These are phyloP conservation scores for Anniella stebbinsi DNA, from an alignment of 2,797 vertebrate species.

Conservation along the genomic window DNA sequence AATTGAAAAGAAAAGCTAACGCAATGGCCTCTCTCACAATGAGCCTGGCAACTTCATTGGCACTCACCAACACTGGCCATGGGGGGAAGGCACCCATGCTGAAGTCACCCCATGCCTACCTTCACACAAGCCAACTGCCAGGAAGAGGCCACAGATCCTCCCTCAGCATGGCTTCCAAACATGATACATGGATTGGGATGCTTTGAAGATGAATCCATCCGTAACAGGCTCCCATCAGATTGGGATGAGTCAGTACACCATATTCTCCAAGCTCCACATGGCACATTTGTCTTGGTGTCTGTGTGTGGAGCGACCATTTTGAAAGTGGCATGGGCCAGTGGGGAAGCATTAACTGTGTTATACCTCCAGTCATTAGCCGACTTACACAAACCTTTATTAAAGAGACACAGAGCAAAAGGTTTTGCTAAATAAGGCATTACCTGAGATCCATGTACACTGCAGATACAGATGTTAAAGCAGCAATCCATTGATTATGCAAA, in stretches of 20 bases:
- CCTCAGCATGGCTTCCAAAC: neutral
- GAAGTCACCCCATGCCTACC: too few relatives aligned
- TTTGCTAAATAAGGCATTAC: too few relatives aligned
- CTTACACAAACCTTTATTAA: too few relatives aligned
- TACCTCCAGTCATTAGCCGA: too few relatives aligned
- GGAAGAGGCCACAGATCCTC: neutral
- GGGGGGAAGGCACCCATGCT: neutral
- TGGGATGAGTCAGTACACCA: neutral
- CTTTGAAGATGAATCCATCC: neutral
- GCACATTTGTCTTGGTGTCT: neutral
- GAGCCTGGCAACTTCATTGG: neutral
- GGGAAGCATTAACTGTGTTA: neutral
- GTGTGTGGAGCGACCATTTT: neutral
- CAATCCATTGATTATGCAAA: too few relatives aligned
- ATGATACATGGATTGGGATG: neutral
- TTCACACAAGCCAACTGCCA: neutral
- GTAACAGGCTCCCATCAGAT: neutral
- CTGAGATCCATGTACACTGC: too few relatives aligned
- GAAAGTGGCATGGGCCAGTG: neutral
- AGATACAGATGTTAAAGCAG: too few relatives aligned
- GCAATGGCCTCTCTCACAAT: neutral
- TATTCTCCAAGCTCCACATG: neutral
- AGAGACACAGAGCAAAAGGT: too few relatives aligned
- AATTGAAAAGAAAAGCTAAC: neutral
- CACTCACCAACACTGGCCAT: neutral